phyloP scores from a whole-genome alignment of 2,797 vertebrate genomes.

The Poeciliopsis paucimaculata region DNA sequence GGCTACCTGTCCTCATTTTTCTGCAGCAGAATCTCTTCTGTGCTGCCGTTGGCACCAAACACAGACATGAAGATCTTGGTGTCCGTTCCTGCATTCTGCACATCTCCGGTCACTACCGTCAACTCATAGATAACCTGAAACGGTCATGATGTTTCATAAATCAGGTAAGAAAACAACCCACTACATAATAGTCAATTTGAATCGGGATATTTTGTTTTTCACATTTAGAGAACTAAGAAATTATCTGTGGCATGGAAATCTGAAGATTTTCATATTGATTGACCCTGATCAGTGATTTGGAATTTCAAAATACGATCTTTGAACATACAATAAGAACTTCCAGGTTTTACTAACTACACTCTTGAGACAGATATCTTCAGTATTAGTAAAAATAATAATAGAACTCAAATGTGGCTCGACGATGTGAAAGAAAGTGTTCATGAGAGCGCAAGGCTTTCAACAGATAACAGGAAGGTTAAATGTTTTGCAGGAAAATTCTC shows the following conservation, averaged over 20 bases:
- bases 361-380: not conserved
- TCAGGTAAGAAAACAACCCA: not conserved
- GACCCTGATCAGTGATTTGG: not conserved
- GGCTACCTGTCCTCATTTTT: constrained; percentile 92
- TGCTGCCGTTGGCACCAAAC: constrained; percentile 91
- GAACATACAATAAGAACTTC: not conserved
- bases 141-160: not conserved
- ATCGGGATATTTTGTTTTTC: not conserved
- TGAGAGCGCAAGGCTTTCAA: no score
- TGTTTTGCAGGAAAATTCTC: no score
- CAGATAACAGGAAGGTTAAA: no score
- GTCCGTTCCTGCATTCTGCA: constrained; percentile 88
- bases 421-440: not conserved
- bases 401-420: not conserved
- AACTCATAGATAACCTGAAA: constrained; percentile 90
- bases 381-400: not conserved
- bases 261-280: not conserved
- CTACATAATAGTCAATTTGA: not conserved
- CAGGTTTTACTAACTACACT: not conserved
- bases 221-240: not conserved
- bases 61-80: constrained; percentile 90
- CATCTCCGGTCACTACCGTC: constrained; percentile 90
- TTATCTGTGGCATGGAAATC: not conserved
- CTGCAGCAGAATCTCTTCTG: constrained; percentile 90
- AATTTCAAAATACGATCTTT: not conserved